These are phyloP conservation scores for Numenius arquata DNA, from an alignment of 2,113 vertebrate species.

Conservation along the genomic window DNA sequence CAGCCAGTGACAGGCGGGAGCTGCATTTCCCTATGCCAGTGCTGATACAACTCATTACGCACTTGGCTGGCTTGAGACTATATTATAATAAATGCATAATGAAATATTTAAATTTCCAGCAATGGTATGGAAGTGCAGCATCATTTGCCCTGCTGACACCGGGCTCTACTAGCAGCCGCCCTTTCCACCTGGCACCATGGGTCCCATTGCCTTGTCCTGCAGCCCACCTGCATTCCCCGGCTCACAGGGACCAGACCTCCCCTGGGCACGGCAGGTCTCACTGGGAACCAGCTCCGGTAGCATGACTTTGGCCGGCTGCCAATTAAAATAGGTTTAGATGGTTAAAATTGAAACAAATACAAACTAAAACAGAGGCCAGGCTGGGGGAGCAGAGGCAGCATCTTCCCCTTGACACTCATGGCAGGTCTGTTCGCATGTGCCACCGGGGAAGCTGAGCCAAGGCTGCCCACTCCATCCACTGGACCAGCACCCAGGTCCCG, in stretches of 20 bases:
- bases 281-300: not conserved
- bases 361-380: not conserved
- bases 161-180: not conserved
- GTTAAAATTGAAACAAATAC: not conserved
- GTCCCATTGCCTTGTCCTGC: not conserved
- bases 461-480: accelerated
- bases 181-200: not conserved
- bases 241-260: not conserved
- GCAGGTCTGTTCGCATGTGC: accelerated
- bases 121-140: not conserved
- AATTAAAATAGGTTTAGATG: not conserved
- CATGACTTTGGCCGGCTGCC: not conserved
- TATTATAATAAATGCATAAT: slow-evolving; percentile 13
- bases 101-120: not conserved
- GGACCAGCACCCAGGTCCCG: accelerated
- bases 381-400: not conserved
- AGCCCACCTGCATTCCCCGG: not conserved
- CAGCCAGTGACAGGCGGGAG: not conserved
- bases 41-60: not conserved
- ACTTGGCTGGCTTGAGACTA: not conserved
- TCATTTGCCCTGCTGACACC: accelerated
- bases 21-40: not conserved
- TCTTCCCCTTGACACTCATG: accelerated
- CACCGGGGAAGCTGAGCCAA: not conserved
- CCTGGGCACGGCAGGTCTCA: accelerated